A percentile compares a stretch with the other conserved stretches of the same genome.
phyloP scores from a whole-genome alignment of 37 sponge, comb jelly and placozoan species.

The Petrosia ficiformis region DNA sequence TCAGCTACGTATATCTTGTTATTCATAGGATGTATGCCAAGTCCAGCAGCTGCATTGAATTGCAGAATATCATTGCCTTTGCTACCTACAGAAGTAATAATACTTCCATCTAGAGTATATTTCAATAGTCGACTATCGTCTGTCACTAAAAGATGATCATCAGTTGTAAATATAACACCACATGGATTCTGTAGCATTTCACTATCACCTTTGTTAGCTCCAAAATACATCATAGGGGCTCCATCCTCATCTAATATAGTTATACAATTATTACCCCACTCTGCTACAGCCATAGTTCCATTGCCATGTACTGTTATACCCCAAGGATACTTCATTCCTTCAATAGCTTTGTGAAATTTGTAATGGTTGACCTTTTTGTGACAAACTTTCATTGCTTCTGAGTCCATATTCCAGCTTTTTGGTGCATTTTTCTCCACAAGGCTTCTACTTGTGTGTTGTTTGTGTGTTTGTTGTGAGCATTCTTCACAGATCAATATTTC shows the following conservation, averaged over 20 bases:
- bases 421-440: not conserved
- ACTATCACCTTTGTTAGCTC: no score
- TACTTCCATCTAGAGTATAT: not conserved
- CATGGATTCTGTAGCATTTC: not conserved
- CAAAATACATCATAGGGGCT: no score
- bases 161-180: not conserved
- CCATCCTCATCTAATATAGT: not conserved
- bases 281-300: not conserved
- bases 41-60: not conserved
- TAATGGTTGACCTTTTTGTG: not conserved
- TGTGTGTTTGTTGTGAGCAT: not conserved
- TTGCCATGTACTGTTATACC: not conserved
- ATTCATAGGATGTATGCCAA: not conserved
- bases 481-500: not conserved
- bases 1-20: slow-evolving; percentile 55
- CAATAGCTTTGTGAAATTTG: not conserved
- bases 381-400: no score
- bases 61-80: not conserved
- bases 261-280: not conserved
- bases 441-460: not conserved
- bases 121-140: not conserved
- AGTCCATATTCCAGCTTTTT: no score
- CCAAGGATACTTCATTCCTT: not conserved
- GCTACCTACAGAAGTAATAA: not conserved
- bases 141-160: not conserved